phyloP scores from a whole-genome alignment of 2,888 invertebrate species.

The Acholoe squamosa region DNA sequence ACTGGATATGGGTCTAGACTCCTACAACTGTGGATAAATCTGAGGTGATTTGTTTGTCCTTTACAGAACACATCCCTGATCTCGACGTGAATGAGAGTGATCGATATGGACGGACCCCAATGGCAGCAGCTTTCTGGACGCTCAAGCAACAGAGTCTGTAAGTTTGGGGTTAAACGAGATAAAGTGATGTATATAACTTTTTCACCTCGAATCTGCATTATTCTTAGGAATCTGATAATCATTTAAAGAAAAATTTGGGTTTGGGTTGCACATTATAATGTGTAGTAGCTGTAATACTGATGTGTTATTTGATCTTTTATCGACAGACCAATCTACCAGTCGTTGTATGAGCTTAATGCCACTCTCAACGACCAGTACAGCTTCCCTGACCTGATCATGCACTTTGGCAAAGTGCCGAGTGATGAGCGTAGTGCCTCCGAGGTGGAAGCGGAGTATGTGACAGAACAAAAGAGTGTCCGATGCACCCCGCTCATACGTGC shows the following conservation, averaged over 20 bases:
- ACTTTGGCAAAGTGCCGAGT: not conserved
- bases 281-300: no score
- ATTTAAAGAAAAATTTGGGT: no score
- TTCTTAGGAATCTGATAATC: no score
- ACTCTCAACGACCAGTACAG: slow-evolving; percentile 51
- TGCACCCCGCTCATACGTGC: slow-evolving; percentile 81
- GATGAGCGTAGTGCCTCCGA: not conserved
- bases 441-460: slow-evolving; percentile 36
- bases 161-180: slow-evolving; percentile 66
- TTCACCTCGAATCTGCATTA: no score
- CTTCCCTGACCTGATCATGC: slow-evolving; percentile 25
- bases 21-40: no score
- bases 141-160: slow-evolving; percentile 68
- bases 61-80: slow-evolving; percentile 12
- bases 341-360: not conserved
- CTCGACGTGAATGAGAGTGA: slow-evolving; percentile 75
- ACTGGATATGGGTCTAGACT: no score
- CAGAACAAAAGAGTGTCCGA: slow-evolving; percentile 5
- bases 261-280: no score
- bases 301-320: not conserved
- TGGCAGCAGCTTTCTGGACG: slow-evolving; percentile 78
- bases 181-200: no score
- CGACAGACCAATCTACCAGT: slow-evolving; percentile 70
- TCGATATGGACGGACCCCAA: slow-evolving; percentile 81
- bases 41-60: not conserved